Evolutionary conservation across 2,113 vertebrate genomes (phyloP).

Genomic region (Salvelinus namaycush): DNA sequence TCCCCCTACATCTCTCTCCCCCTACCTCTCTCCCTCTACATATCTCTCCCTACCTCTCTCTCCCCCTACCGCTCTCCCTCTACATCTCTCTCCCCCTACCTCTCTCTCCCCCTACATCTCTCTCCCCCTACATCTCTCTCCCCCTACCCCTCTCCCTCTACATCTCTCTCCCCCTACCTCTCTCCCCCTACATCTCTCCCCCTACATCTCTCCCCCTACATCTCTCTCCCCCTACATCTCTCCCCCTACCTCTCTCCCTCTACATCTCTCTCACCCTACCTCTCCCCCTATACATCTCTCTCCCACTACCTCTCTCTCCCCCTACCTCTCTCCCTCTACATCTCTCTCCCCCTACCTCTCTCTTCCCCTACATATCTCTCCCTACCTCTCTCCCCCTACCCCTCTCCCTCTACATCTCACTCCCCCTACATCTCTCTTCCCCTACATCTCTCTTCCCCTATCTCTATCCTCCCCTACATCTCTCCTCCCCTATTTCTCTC

Average conservation of each 20-base stretch:
- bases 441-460: too few relatives aligned
- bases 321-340: too few relatives aligned
- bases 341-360: too few relatives aligned
- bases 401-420: too few relatives aligned
- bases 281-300: too few relatives aligned
- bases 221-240: too few relatives aligned
- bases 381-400: too few relatives aligned
- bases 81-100: fast-evolving
- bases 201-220: fast-evolving
- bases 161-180: fast-evolving
- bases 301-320: too few relatives aligned
- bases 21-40: fast-evolving
- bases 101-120: fast-evolving
- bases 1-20: fast-evolving
- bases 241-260: fast-evolving
- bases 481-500: fast-evolving
- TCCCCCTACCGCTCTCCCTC: fast-evolving
- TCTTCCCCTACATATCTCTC: fast-evolving
- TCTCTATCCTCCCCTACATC: too few relatives aligned
- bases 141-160: fast-evolving
- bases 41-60: fast-evolving
- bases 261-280: fast-evolving
- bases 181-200: fast-evolving
- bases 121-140: fast-evolving
- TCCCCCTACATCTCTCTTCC: too few relatives aligned